These are phyloP conservation scores for Meriones unguiculatus DNA, from an alignment of 2,113 vertebrate species.

Conservation along the genomic window DNA sequence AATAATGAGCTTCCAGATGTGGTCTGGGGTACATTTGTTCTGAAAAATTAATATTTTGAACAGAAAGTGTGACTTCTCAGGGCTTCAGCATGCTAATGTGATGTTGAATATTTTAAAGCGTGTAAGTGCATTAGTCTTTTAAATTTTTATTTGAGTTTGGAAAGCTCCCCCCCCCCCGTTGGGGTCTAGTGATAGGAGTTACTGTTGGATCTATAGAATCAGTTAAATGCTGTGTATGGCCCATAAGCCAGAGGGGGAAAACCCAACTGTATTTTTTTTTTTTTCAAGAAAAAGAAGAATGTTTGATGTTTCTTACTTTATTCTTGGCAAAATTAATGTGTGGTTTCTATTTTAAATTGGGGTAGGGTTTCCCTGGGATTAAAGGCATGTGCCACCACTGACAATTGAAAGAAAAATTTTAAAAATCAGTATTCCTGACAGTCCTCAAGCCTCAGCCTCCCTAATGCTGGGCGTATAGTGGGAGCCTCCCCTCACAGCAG, in stretches of 20 bases:
- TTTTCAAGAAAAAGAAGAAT: neutral
- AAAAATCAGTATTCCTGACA: neutral
- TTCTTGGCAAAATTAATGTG: conserved; percentile 9
- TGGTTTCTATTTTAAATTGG: conserved; percentile 12
- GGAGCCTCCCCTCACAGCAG: neutral
- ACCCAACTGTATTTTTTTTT: neutral
- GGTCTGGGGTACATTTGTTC: neutral
- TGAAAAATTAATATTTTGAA: conserved; percentile 15
- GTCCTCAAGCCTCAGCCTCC: neutral
- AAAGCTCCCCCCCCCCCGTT: neutral
- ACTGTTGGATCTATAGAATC: conserved; percentile 33
- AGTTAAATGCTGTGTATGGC: conserved; percentile 1
- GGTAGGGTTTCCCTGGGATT: neutral
- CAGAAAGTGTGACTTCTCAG: neutral
- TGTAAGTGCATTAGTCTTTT: conserved; percentile 17
- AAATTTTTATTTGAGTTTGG: conserved; percentile 39
- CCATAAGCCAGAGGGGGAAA: neutral
- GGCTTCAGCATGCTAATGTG: neutral
- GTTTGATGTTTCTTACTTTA: neutral
- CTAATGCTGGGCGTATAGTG: neutral
- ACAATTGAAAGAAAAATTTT: neutral
- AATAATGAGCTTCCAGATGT: neutral
- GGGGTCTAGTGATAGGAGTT: neutral
- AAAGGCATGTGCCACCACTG: neutral
- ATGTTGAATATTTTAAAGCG: neutral